phyloP scores from a whole-genome alignment of 37 sponge, comb jelly and placozoan species.

The Spongia lamella region DNA sequence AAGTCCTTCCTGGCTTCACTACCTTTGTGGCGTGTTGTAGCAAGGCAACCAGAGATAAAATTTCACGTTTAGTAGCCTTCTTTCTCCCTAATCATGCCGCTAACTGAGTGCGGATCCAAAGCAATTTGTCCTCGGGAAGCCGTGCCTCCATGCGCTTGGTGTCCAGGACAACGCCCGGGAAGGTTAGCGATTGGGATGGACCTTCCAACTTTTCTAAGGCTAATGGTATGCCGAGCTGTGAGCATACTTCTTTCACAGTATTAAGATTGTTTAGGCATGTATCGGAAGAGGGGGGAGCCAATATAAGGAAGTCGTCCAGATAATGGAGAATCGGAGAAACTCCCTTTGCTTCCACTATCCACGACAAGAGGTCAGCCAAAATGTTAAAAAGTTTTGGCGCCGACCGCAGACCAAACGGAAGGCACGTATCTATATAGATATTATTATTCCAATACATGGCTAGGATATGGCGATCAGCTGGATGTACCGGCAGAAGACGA shows the following conservation, averaged over 20 bases:
- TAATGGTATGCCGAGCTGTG: neutral
- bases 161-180: conserved; percentile 19
- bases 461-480: conserved; percentile 6
- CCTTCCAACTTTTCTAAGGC: conserved; percentile 10
- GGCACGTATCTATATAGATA: neutral
- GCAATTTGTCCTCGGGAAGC: conserved; percentile 17
- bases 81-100: neutral
- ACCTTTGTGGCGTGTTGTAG: conserved; percentile 38
- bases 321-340: conserved; percentile 8
- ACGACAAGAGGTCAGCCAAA: conserved; percentile 5
- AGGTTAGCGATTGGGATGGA: neutral
- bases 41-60: conserved; percentile 17
- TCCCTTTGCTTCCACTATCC: neutral
- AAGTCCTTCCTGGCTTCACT: conserved; percentile 36
- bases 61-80: conserved; percentile 4
- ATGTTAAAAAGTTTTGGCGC: conserved; percentile 6
- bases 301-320: conserved; percentile 20
- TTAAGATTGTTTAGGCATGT: neutral
- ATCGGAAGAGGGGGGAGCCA: neutral
- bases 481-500: conserved; percentile 12
- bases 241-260: neutral
- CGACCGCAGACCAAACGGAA: conserved; percentile 22
- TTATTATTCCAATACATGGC: conserved; percentile 4
- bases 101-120: neutral
- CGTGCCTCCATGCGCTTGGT: neutral